Conservation (phyloP, 2,797 vertebrate genomes). For the Typhlichthys subterraneus region DNA sequence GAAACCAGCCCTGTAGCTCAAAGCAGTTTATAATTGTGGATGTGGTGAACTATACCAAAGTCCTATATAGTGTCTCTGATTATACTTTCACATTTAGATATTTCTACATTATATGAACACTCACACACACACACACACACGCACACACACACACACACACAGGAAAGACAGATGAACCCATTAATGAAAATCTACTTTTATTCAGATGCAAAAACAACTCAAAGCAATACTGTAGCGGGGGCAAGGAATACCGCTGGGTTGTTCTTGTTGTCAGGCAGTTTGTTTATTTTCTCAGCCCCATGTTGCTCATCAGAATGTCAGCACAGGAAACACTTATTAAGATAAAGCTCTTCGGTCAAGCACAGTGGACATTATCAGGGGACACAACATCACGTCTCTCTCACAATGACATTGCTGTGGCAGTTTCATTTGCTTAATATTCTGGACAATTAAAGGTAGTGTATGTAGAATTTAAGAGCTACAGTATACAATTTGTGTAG, state of each 20-base stretch:
- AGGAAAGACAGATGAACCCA: slow-evolving; percentile 14
- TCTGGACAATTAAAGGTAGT: slow-evolving; percentile 43
- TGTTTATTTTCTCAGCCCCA: slow-evolving; percentile 46
- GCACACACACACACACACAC: neutral
- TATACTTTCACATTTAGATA: no score
- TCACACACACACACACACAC: no score
- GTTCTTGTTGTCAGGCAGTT: slow-evolving; percentile 59
- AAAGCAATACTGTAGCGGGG: slow-evolving; percentile 75
- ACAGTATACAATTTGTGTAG: no score
- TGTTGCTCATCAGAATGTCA: slow-evolving; percentile 51
- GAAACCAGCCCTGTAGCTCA: neutral
- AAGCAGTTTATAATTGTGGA: no score
- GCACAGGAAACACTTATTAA: slow-evolving; percentile 58
- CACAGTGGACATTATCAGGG: slow-evolving; percentile 59
- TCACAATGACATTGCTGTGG: slow-evolving; percentile 41
- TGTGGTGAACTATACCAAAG: no score
- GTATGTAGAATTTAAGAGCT: neutral
- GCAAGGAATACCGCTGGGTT: slow-evolving; percentile 73
- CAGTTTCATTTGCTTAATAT: slow-evolving; percentile 47
- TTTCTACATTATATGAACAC: no score
- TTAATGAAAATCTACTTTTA: slow-evolving; percentile 81
- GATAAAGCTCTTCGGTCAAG: slow-evolving; percentile 51
- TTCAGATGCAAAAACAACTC: slow-evolving; percentile 81
- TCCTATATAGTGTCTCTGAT: no score
- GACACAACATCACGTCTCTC: slow-evolving; percentile 30